Percentiles rank a stretch among this genome's conserved stretches.
Conservation (phyloP, 2,113 vertebrate species). For the Pogonocichla stellata region DNA sequence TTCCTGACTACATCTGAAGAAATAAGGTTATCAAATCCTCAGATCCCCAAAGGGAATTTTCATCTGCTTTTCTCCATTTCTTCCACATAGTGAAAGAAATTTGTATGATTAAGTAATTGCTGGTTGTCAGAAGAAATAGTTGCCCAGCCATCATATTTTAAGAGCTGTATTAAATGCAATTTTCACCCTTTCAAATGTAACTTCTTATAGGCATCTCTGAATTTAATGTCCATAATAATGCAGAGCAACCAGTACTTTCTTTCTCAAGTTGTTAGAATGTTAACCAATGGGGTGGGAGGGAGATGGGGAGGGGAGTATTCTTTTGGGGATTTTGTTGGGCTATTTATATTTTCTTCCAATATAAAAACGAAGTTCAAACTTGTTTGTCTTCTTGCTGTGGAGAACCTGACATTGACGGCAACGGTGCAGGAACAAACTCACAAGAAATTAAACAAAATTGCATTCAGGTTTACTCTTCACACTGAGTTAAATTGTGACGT, state of each 20-base stretch:
- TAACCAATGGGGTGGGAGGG: rapidly evolving
- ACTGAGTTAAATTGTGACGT: background rate
- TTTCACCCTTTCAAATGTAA: conserved; percentile 18
- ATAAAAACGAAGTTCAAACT: background rate
- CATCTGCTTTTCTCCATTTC: conserved; percentile 32
- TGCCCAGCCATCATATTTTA: background rate
- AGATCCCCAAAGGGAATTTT: conserved; percentile 14
- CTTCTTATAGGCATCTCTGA: background rate
- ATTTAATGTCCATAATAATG: background rate
- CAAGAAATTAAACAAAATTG: background rate
- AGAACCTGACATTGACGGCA: background rate
- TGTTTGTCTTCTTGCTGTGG: background rate
- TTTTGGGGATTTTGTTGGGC: background rate
- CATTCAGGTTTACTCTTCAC: background rate
- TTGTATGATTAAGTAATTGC: conserved; percentile 51
- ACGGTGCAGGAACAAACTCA: background rate
- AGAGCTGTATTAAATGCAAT: background rate
- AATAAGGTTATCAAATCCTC: conserved; percentile 31
- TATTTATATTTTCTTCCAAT: background rate
- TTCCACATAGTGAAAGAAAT: conserved; percentile 23
- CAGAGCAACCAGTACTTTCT: background rate
- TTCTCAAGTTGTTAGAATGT: background rate
- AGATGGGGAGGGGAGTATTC: background rate
- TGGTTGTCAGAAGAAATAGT: conserved; percentile 16
- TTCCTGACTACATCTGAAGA: conserved; percentile 11